Evolutionary conservation across 1,140 invertebrate genomes (phyloP).

Genomic region (Tetranychus cinnabarinus): DNA sequence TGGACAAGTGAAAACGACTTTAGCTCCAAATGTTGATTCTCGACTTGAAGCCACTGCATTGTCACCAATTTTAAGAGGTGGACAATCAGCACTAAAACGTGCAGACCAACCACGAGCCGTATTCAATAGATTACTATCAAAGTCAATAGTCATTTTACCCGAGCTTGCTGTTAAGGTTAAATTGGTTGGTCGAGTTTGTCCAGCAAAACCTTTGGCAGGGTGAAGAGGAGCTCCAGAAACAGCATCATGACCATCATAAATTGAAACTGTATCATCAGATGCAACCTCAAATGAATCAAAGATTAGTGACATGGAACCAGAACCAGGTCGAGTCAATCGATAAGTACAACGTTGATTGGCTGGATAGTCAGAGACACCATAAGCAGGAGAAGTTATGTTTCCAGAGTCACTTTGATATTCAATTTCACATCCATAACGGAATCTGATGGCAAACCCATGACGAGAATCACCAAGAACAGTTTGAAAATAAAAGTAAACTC

Average conservation of each 20-base stretch:
- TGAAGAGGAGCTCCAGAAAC: constrained; percentile 45
- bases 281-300: constrained; percentile 66
- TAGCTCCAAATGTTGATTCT: constrained; percentile 72
- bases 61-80: constrained; percentile 49
- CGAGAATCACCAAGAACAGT: constrained; percentile 57
- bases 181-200: constrained; percentile 40
- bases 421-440: constrained; percentile 36
- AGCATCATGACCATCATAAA: constrained; percentile 36
- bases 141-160: constrained; percentile 67
- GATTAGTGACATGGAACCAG: constrained; percentile 54
- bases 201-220: constrained; percentile 63
- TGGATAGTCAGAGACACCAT: constrained; percentile 53
- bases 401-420: constrained; percentile 54
- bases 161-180: constrained; percentile 74
- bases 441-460: constrained; percentile 71
- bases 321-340: constrained; percentile 48
- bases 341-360: constrained; percentile 77
- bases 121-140: constrained; percentile 63
- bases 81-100: constrained; percentile 79
- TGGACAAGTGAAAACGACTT: constrained; percentile 69
- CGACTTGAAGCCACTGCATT: constrained; percentile 67
- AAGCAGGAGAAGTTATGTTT: constrained; percentile 64
- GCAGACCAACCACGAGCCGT: constrained; percentile 62
- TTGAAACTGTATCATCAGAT: constrained; percentile 59
- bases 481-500: constrained; percentile 73